Evolutionary conservation across 2,888 invertebrate genomes (phyloP), one percentile per base, ranked within the genome.

Genomic region (Gandaritis pyraliata): DNA sequence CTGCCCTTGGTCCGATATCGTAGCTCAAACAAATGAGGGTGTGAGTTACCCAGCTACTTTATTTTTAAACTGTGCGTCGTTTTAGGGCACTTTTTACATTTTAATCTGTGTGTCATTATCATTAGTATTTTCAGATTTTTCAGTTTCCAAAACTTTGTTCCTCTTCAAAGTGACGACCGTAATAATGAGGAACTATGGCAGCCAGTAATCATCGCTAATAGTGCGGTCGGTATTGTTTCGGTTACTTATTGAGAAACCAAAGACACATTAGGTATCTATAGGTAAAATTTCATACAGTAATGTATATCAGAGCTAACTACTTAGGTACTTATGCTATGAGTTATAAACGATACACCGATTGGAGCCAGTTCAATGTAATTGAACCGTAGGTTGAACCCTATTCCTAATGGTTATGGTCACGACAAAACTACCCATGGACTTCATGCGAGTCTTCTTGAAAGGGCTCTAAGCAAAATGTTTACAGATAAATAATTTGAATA

Each of bases 41-140:
- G 33, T 8, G 10, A 33, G 10, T 33, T 33, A 7, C 33, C 10
- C 10, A 33, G 41, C 56, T 56, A 15, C 23, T 47, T 39, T 12
- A 2, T 29, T 29, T 54, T 43, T 10, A n/a, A 8, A 30, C 41
- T 45, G 41, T 53, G 54, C n/a, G 2, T 23, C 15, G 41, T 30
- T 29, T 39, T 39, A 12, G 39, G 16, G 8, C 11, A 43, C 10
- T 16, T 41, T 15, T 13, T 46, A 12, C 6, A 7, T 23, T 57
- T 33, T 48, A 39, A 43, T 49, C 41, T 33, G 13, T 49, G 16
- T 36, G 33, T 50, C 43, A 49, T 47, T 41, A 33, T 43, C 50
- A 57, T 57, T 57, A 49, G 16, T 49, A 49, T 57, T 57, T 48
- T 30, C 16, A 56, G 48, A 16, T 46, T 57, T 57, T 48, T 30